Evolutionary conservation across 2,113 vertebrate genomes (phyloP), one percentile per base, ranked within the genome.

Genomic region (Odobenus rosmarus): DNA sequence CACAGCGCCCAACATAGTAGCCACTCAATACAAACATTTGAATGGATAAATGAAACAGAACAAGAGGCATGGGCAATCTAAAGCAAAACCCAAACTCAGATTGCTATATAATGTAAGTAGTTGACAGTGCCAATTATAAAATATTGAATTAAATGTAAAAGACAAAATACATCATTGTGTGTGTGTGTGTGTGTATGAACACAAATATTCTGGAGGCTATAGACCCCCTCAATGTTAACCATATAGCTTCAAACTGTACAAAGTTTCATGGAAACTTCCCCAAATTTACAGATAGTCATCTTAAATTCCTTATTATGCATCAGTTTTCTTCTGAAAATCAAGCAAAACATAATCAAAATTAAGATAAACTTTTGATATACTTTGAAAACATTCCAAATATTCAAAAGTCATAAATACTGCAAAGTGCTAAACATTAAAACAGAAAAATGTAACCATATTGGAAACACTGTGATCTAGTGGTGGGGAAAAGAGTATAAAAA

Each of bases 321-420:
- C 23, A 36, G 36, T 55, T 82, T 90, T 69, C 57, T 81, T 57
- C 57, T 62, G 51, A 93, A 93, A 76, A 86, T 51, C 49, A 90
- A 90, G 46, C 14, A 93, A 90, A 82, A 85, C 36, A 53, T 88
- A 91, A 94, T 96, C n/a, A 62, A 93, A 93, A 72, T 51, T 36
- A 93, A 64, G 49, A 71, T 84, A 84, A 90, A 69, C 31, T 39
- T 81, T n/a, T 61, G 62, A 77, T 36, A 81, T 7, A 53, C 69
- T 69, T 42, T 87, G 31, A 76, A 82, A 92, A 55, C 11, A 93
- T 36, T 64, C 39, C 31, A 82, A 95, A 91, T 46, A 11, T 53
- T 97, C 18, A 51, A 69, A 92, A 39, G 39, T 69, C 79, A 74
- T 42, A 36, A 85, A 64, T 49, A 96, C 13, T 49, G 3, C 69